Percentiles rank a stretch among this genome's conserved stretches.
Evolutionary conservation across 2,888 invertebrate genomes (phyloP).

Genomic region (Leistus spinibarbis): DNA sequence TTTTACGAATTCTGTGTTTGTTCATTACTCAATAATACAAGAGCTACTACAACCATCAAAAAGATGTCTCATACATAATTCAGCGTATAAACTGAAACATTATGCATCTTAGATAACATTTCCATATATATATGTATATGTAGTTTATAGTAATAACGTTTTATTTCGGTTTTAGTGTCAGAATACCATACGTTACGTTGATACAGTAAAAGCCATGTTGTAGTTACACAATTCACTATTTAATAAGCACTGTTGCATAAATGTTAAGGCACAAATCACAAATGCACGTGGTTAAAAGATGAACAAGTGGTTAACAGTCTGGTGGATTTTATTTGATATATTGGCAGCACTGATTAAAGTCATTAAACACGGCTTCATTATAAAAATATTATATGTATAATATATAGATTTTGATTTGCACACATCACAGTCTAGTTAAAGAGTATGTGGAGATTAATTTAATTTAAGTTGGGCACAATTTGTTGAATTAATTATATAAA

Average conservation of each 20-base stretch:
- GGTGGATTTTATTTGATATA: not conserved
- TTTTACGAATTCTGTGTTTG: no score
- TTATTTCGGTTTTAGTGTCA: constrained; percentile 2
- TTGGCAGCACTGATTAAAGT: constrained; percentile 20
- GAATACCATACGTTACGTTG: constrained; percentile 30
- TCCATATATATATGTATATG: not conserved
- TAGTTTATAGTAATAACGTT: not conserved
- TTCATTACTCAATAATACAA: no score
- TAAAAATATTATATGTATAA: not conserved
- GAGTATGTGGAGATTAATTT: not conserved
- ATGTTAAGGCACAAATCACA: constrained; percentile 32
- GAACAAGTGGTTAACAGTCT: not conserved
- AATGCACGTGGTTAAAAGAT: constrained; percentile 27
- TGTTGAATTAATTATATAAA: not conserved
- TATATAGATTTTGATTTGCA: not conserved
- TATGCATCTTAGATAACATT: not conserved
- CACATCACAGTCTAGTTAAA: not conserved
- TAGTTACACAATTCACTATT: constrained; percentile 21
- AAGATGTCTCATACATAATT: constrained; percentile 2
- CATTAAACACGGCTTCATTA: not conserved
- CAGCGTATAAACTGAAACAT: not conserved
- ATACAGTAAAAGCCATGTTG: not conserved
- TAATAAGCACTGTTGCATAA: constrained; percentile 22
- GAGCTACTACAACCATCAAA: not conserved
- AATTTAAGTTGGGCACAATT: not conserved